Evolutionary conservation across 2,888 invertebrate species (phyloP).

Genomic region (Chrysolina americana): DNA sequence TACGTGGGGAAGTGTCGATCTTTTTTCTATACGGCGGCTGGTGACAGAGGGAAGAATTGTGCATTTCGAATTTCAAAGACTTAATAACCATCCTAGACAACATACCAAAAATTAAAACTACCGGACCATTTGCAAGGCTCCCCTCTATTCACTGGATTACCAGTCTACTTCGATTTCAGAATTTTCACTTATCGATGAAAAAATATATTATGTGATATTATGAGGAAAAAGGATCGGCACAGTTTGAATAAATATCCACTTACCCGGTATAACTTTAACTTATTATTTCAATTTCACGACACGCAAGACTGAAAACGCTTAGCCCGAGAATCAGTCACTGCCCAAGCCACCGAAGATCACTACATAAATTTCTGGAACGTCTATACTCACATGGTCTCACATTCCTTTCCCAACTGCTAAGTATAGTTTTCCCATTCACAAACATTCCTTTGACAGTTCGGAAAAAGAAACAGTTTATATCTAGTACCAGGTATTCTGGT

Average conservation of each 20-base stretch:
- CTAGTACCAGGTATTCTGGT: neutral
- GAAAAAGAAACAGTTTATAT: constrained; percentile 1
- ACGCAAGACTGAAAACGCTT: neutral
- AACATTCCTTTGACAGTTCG: constrained; percentile 17
- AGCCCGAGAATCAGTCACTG: neutral
- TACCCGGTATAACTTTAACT: neutral
- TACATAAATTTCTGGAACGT: neutral
- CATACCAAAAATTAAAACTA: too few relatives aligned
- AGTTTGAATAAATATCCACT: neutral
- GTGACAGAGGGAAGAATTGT: too few relatives aligned
- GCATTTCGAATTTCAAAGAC: too few relatives aligned
- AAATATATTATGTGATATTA: too few relatives aligned
- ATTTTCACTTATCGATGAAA: too few relatives aligned
- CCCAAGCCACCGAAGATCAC: neutral
- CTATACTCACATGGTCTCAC: neutral
- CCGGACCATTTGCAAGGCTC: too few relatives aligned
- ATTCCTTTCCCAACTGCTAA: neutral
- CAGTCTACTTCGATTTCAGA: too few relatives aligned
- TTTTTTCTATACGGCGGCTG: too few relatives aligned
- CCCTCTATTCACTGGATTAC: too few relatives aligned
- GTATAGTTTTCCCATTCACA: constrained; percentile 1
- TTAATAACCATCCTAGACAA: too few relatives aligned
- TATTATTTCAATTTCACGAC: neutral
- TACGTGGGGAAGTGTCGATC: too few relatives aligned
- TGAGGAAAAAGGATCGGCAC: neutral